Base-by-base conservation (phyloP, 2,113 vertebrate species). In the Heliornis fulica region DNA sequence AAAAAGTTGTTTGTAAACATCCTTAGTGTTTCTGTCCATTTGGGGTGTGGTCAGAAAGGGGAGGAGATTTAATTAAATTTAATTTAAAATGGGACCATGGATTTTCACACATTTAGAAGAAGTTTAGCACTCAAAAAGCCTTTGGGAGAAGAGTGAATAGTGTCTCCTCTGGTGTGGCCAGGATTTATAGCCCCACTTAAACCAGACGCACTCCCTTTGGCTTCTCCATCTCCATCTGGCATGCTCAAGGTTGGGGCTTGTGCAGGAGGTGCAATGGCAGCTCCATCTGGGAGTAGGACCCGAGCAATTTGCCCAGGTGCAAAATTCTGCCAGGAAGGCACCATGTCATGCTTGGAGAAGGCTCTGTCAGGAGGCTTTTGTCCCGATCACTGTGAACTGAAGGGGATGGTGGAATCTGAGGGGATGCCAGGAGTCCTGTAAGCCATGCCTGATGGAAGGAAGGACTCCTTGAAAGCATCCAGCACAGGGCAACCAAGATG, bases 341-440 rank as follows among this genome's bases (percentile, higher is more conserved):
- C 2, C 25, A 11, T 1, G 2, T 10, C 45, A 12, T 20, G 29
- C 3, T 36, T 21, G 45, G 18, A 14, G 23, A 43, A 77, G 21
- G 8, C 29, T 63, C 0, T 0, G 13, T 34, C 53, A 38, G 48
- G 20, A 25, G 45, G 6, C 32, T 75, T 91, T 60, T 4, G 3
- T 53, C 28, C 50, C 60, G 9, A 18, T 13, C 34, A 13, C 0
- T 2, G 13, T 9, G 71, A 89, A 34, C 45, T 38, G 69, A 21
- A 66, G 38, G 32, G 34, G 10, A 40, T 82, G 64, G 43, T 40
- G 45, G 54, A 81, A 38, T 18, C 14, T 1, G 2, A 79, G 31
- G 32, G 38, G 56, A 9, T 79, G 32, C 29, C 5, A 7, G 7
- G 28, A 71, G 34, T 19, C 10, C 65, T 64, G n/a, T 16, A 66